Base-by-base conservation (phyloP, 2,797 vertebrate species). In the Spinus pinus region DNA sequence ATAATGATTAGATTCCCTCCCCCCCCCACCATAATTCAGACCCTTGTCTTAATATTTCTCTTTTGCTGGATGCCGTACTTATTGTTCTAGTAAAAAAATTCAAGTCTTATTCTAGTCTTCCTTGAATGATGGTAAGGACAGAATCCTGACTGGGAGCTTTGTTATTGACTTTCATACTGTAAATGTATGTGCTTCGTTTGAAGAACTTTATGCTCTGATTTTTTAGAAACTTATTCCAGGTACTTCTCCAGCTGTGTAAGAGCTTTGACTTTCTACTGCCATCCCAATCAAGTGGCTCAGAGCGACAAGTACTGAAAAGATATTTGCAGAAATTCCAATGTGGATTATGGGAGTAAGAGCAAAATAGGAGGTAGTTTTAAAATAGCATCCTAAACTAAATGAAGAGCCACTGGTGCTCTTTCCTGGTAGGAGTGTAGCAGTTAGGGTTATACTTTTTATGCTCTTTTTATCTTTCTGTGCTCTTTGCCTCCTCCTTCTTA, bases 21-120 rank as follows among this genome's bases (percentile, higher is more conserved):
- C 1, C 2, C 0, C 6, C 4, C 3, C n/a, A 6, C 7, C 13
- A 1, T 60, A 41, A 66, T 74, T 86, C 41, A 58, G 28, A 17
- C 6, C 12, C 5, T n/a, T 78, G 5, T 67, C 11, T 50, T 60
- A 27, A 23, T 50, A 9, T 5, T 23, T 8, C 10, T 51, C 41
- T 53, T 31, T 37, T 19, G n/a, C 9, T 30, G 8, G 7, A 27
- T 62, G 10, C 2, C 33, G 37, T 54, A 14, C 12, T 47, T 72
- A 12, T 10, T 41, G 10, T 75, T 83, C 28, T 56, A 33, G 47
- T 62, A 25, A 72, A 50, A 41, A 61, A 72, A 24, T 58, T 10
- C 28, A 25, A 14, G n/a, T 73, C 74, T 25, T 77, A 18, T 18
- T 25, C 25, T 33, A 57, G 16, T 57, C 56, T 41, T 65, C 28